A percentile compares a stretch with the other conserved stretches of the same genome.
Evolutionary conservation across 2,888 invertebrate genomes (phyloP).

Genomic region (Geotrupes spiniger): DNA sequence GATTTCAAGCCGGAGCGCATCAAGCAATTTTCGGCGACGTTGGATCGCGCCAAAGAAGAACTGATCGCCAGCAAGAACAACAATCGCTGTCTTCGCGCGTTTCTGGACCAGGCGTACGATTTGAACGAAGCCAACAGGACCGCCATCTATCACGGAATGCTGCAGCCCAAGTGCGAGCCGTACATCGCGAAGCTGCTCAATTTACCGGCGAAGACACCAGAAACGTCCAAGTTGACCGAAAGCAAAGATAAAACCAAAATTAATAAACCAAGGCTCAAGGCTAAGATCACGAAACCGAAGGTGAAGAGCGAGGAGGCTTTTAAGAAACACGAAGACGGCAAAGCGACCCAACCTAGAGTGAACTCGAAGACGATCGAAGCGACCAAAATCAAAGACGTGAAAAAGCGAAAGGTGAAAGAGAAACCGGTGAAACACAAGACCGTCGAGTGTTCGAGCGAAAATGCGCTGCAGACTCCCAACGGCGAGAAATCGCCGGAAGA

Average conservation of each 20-base stretch:
- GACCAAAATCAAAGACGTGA: neutral
- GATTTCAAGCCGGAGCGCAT: slow-evolving; percentile 6
- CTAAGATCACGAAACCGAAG: no score
- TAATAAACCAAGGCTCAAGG: no score
- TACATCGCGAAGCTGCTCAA: slow-evolving; percentile 14
- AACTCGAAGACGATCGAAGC: slow-evolving; percentile 10
- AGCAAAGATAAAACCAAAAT: no score
- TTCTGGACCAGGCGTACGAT: slow-evolving; percentile 16
- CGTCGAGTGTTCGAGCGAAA: neutral
- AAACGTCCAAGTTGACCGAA: no score
- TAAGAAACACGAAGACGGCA: no score
- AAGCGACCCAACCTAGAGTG: slow-evolving; percentile 1
- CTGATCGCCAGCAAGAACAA: slow-evolving; percentile 13
- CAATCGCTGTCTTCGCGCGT: slow-evolving; percentile 15
- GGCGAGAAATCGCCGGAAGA: no score
- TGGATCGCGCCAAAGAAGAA: slow-evolving; percentile 13
- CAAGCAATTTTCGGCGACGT: slow-evolving; percentile 9
- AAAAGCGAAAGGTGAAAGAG: slow-evolving; percentile 1
- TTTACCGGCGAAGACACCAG: neutral
- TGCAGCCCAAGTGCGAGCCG: slow-evolving; percentile 16
- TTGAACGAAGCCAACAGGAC: slow-evolving; percentile 15
- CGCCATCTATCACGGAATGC: slow-evolving; percentile 18
- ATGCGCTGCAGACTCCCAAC: neutral
- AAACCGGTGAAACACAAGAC: neutral
- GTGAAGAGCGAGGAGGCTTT: no score